These are phyloP conservation scores for Sardina pilchardus DNA, from an alignment of 2,113 vertebrate species.

Conservation along the genomic window DNA sequence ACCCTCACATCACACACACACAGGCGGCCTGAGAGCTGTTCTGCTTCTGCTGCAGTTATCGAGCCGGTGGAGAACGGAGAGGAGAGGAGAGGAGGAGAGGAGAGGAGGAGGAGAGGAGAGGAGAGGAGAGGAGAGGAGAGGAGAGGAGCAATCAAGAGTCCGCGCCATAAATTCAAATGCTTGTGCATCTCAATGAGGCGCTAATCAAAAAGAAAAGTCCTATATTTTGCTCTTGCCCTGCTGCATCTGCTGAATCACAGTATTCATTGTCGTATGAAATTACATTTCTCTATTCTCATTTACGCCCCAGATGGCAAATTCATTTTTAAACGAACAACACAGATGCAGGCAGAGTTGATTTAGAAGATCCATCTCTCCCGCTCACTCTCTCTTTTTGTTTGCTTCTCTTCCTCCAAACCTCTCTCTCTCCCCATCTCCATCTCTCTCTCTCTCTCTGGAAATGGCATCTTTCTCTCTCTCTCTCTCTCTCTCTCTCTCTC, in stretches of 20 bases:
- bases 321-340: not conserved
- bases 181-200: slow-evolving; percentile 4
- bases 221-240: not conserved
- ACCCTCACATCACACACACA: not conserved
- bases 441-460: not conserved
- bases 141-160: not conserved
- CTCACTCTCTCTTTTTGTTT: slow-evolving; percentile 38
- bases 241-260: not conserved
- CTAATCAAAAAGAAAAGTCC: not conserved
- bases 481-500: slow-evolving; percentile 13
- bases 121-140: not conserved
- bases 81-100: not conserved
- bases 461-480: not conserved
- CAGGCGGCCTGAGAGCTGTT: not conserved
- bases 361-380: slow-evolving; percentile 33
- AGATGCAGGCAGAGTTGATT: slow-evolving; percentile 4
- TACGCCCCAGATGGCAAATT: slow-evolving; percentile 9
- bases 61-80: not conserved
- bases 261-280: slow-evolving; percentile 15
- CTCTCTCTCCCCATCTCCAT: not conserved
- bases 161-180: not conserved
- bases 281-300: slow-evolving; percentile 1
- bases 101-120: not conserved
- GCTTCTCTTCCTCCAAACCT: slow-evolving; percentile 22
- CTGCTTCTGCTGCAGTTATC: not conserved